These are phyloP conservation scores for Dryobotodes eremita DNA, from an alignment of 2,888 invertebrate species.

Conservation along the genomic window DNA sequence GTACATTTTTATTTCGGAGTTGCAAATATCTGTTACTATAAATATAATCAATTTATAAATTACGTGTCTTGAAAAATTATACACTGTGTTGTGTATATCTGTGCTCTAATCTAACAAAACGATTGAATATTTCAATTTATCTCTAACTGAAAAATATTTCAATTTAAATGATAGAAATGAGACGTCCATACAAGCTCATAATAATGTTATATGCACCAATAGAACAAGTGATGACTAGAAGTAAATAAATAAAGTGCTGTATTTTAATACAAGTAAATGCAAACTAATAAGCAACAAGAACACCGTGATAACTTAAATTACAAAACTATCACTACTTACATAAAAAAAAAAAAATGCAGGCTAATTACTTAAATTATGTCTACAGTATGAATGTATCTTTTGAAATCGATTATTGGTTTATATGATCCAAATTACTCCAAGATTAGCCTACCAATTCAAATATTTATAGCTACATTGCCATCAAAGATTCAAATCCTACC, in stretches of 20 bases:
- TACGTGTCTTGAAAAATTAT: background rate
- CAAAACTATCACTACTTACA: background rate
- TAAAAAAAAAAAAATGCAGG: background rate
- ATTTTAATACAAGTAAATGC: slow-evolving; percentile 14
- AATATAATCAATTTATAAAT: background rate
- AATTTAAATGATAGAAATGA: background rate
- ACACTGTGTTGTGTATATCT: background rate
- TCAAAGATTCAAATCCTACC: slow-evolving; percentile 54
- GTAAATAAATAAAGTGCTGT: slow-evolving; percentile 33
- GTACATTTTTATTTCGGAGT: slow-evolving; percentile 10
- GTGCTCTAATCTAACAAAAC: background rate
- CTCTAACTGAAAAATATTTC: background rate
- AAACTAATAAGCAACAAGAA: background rate
- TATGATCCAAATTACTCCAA: background rate
- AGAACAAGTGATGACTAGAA: slow-evolving; percentile 51
- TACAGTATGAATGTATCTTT: background rate
- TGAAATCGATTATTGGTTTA: background rate
- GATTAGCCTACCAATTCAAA: background rate
- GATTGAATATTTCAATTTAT: background rate
- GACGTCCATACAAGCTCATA: background rate
- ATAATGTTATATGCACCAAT: background rate
- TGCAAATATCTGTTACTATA: background rate
- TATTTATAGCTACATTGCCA: background rate
- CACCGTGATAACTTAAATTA: slow-evolving; percentile 1
- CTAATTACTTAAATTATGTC: background rate